These are phyloP conservation scores for Onychorhynchus coronatus DNA, from an alignment of 2,113 vertebrate species.

Conservation along the genomic window DNA sequence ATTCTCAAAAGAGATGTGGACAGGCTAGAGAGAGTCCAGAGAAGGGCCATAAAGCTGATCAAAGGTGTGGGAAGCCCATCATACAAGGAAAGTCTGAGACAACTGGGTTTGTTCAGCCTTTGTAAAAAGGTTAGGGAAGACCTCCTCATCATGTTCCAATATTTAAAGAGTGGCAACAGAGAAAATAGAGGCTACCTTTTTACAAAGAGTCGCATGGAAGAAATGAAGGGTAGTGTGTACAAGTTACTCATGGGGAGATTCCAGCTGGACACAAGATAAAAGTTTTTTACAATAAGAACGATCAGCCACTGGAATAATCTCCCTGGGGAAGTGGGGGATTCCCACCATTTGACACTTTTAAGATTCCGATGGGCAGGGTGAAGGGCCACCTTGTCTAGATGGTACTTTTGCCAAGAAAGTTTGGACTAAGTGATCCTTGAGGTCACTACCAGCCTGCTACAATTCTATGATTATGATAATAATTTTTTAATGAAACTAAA, in stretches of 20 bases:
- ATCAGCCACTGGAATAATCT: not conserved
- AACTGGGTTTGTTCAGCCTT: not conserved
- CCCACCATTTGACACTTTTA: not conserved
- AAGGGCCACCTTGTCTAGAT: not conserved
- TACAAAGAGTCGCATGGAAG: not conserved
- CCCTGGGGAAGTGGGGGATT: not conserved
- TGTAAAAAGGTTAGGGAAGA: not conserved
- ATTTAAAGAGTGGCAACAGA: not conserved
- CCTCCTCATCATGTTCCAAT: not conserved
- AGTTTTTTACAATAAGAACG: not conserved
- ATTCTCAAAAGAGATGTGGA: not conserved
- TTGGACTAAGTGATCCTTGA: not conserved
- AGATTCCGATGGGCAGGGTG: not conserved
- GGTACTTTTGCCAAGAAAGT: not conserved
- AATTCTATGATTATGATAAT: not conserved
- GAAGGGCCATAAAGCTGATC: not conserved
- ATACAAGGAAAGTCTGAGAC: not conserved
- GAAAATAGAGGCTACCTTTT: not conserved
- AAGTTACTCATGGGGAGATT: not conserved
- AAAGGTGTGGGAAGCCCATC: not conserved
- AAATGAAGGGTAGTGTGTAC: not conserved
- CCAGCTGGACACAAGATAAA: fast-evolving
- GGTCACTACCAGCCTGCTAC: not conserved
- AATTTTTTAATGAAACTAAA: not conserved
- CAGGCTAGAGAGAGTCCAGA: fast-evolving